Conservation (phyloP, 2,888 invertebrate genomes). For the Chloroclysta siterata region DNA sequence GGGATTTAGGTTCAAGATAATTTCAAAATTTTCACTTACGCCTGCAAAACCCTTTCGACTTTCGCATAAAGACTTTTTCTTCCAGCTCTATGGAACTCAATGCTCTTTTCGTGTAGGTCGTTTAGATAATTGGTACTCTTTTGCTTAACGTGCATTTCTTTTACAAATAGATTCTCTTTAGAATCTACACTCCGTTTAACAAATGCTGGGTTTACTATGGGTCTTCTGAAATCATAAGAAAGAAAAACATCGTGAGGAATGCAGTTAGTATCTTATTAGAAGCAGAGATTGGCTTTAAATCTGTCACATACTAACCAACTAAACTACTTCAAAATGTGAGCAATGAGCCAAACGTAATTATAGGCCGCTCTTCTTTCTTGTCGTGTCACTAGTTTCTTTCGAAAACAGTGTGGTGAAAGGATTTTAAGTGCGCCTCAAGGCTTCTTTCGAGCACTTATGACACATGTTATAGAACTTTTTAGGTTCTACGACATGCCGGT, state of each 20-base stretch:
- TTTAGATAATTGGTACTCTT: constrained; percentile 55
- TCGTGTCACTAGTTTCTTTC: no score
- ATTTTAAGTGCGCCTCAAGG: no score
- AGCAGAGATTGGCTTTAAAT: no score
- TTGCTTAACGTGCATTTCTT: constrained; percentile 67
- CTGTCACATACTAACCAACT: no score
- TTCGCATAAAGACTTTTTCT: constrained; percentile 86
- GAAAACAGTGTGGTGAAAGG: no score
- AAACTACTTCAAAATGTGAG: no score
- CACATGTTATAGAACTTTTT: no score
- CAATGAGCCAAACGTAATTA: no score
- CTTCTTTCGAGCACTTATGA: no score
- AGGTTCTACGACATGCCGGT: no score
- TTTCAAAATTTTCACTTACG: constrained; percentile 78
- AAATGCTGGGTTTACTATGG: constrained; percentile 76
- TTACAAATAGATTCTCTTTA: constrained; percentile 45
- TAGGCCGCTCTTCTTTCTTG: no score
- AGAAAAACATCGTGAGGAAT: neutral
- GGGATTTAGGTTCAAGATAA: constrained; percentile 13
- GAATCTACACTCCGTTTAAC: constrained; percentile 72
- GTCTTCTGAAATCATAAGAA: constrained; percentile 55
- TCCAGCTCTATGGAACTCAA: constrained; percentile 85
- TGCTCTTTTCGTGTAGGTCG: constrained; percentile 57
- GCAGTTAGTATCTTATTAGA: no score
- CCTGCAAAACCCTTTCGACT: constrained; percentile 86